Base-by-base conservation (phyloP, 1,140 invertebrate genomes). In the Drosophila kikkawai region DNA sequence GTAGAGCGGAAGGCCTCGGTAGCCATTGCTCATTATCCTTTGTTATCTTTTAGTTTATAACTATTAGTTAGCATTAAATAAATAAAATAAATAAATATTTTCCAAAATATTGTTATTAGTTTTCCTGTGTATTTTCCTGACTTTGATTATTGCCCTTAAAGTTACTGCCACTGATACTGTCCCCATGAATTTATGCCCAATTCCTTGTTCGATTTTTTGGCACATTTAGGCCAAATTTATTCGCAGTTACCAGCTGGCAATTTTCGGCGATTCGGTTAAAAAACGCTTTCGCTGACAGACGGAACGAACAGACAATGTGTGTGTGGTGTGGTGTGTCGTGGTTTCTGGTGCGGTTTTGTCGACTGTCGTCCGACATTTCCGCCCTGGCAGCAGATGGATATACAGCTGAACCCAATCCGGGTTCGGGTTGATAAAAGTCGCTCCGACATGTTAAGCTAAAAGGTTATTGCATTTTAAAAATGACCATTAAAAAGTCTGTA, bases 401-500 rank as follows among this genome's bases (percentile, higher is more conserved):
- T 67, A 61, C 50, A 56, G 47, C 56, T 61, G 32, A 19, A 22
- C 22, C n/a, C 32, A n/a, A 61, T 63, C n/a, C 32, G 56, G 17
- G 32, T 48, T 60, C 17, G 55, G 55, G 64, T 69, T 68, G 75
- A 56, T 70, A 68, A 60, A 78, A 78, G 75, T 69, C 75, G 44
- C 29, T 39, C 47, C 44, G 32, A 39, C 37, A 60, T 36, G 56
- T 37, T 48, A 39, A 36, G 39, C 75, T 50, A 37, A 76, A 59
- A 55, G 61, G 48, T 34, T 61, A 78, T 78, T 53, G 48, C 64
- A 44, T 76, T 76, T 67, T 45, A 75, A 75, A 75, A 65, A 47
- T 32, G 41, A 37, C 36, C 59, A 65, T 65, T 70, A 68, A 41
- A 66, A 36, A 19, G 65, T 56, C 51, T 12, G 22, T 29, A 45